Evolutionary conservation across 2,797 vertebrate species (phyloP).

Genomic region (Distichodus sexfasciatus): DNA sequence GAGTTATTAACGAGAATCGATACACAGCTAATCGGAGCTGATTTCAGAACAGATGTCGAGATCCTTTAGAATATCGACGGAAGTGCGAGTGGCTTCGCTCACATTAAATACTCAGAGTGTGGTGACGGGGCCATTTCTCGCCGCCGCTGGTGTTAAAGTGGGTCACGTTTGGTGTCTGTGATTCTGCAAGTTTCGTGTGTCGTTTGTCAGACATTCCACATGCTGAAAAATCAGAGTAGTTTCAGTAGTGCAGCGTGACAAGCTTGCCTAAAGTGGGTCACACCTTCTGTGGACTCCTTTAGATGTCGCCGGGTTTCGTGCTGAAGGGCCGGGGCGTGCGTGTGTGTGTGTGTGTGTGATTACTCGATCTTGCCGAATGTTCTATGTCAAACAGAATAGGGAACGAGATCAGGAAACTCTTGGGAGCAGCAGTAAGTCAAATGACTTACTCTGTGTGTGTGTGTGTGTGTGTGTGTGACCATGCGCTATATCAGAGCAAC

Average conservation of each 20-base stretch:
- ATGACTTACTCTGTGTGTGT: not conserved
- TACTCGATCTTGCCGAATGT: too few species aligned
- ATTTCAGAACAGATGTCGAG: not conserved
- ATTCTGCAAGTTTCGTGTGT: constrained; percentile 6
- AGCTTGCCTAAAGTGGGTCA: constrained; percentile 12
- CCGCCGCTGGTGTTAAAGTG: not conserved
- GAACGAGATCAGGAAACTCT: too few species aligned
- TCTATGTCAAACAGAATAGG: too few species aligned
- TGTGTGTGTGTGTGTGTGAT: not conserved
- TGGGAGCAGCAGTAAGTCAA: not conserved
- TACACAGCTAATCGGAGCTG: not conserved
- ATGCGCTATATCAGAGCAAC: not conserved
- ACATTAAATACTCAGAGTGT: not conserved
- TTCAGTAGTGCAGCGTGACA: not conserved
- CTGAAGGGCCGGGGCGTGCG: not conserved
- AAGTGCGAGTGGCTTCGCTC: not conserved
- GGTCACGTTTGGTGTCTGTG: constrained; percentile 22
- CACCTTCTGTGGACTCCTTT: not conserved
- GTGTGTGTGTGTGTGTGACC: not conserved
- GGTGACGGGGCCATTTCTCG: not conserved
- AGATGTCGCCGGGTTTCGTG: not conserved
- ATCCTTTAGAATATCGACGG: not conserved
- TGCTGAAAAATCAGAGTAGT: constrained; percentile 8
- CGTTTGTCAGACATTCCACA: constrained; percentile 2
- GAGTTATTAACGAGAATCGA: too few species aligned